Evolutionary conservation across 2,113 vertebrate species (phyloP), one percentile per base, ranked within the genome.

Genomic region (Hyla sarda): DNA sequence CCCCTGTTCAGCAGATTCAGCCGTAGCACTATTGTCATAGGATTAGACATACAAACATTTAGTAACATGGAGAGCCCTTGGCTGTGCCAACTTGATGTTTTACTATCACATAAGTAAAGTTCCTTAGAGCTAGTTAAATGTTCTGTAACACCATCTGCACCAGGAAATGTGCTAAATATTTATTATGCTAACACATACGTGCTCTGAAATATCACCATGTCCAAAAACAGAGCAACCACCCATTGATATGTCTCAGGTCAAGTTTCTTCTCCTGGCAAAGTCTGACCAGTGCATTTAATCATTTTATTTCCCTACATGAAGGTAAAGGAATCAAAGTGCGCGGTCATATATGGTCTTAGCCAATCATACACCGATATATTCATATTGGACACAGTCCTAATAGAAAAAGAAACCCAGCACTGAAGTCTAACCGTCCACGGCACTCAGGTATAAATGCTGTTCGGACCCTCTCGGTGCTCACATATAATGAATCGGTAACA

Each of bases 161-260:
- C 28, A 58, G 54, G 17, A 84, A 75, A 47, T 48, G 52, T 72
- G 48, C 34, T 58, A 48, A 75, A 62, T 84, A 84, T 84, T 83
- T 83, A 52, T 83, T 74, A 74, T 25, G 34, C 30, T 60, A 58
- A 83, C 28, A 73, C 50, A 83, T 74, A 58, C 41, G 37, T 28
- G 34, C 37, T 60, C 54, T 75, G 45, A 60, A 74, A 84, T 74
- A 60, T 84, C 67, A 23, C 67, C 52, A 37, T 54, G 82, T 56
- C 30, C 47, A 34, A 52, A 72, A 58, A 56, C 19, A 73, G 67
- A 72, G 48, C 25, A 52, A 67, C 32, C 32, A 56, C 72, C 30
- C 47, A 73, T 37, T 41, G 50, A 83, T 60, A 30, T 28, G 5
- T 12, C 21, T 17, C 6, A 25, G 69, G 34, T 75, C 52, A 32